Evolutionary conservation across 2,888 invertebrate genomes (phyloP).

Genomic region (Sympetrum striolatum): DNA sequence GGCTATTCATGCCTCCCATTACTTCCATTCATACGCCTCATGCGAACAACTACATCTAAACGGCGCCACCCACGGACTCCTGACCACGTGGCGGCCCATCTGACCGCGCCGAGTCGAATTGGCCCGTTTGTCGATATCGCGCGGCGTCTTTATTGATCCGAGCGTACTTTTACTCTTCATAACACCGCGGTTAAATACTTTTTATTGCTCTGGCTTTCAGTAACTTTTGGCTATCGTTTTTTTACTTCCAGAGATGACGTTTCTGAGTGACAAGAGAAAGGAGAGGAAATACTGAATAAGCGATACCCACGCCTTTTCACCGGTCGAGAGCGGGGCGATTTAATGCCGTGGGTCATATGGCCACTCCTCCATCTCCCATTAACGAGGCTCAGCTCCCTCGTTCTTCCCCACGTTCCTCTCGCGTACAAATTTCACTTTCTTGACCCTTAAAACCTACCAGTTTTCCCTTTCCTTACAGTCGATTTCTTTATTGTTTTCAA

Average conservation of each 20-base stretch:
- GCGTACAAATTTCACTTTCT: not conserved
- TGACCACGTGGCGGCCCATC: not conserved
- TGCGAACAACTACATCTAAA: not conserved
- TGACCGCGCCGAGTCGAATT: too few species aligned
- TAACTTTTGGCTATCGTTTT: not conserved
- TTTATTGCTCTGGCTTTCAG: not conserved
- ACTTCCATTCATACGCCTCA: not conserved
- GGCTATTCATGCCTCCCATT: not conserved
- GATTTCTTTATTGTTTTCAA: too few species aligned
- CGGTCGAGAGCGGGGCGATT: not conserved
- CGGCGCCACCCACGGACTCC: not conserved
- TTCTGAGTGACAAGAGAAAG: not conserved
- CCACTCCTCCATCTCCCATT: not conserved
- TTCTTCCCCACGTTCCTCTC: not conserved
- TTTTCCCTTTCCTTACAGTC: not conserved
- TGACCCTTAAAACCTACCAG: not conserved
- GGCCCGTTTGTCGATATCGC: too few species aligned
- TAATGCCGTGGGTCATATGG: not conserved
- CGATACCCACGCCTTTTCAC: not conserved
- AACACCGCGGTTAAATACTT: not conserved
- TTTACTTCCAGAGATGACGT: not conserved
- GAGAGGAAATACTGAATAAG: not conserved
- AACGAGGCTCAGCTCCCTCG: not conserved
- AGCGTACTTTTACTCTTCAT: not conserved
- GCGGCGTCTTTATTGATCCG: too few species aligned